Evolutionary conservation across 2,113 vertebrate species (phyloP), one percentile per base, ranked within the genome.

Genomic region (Nestor notabilis): DNA sequence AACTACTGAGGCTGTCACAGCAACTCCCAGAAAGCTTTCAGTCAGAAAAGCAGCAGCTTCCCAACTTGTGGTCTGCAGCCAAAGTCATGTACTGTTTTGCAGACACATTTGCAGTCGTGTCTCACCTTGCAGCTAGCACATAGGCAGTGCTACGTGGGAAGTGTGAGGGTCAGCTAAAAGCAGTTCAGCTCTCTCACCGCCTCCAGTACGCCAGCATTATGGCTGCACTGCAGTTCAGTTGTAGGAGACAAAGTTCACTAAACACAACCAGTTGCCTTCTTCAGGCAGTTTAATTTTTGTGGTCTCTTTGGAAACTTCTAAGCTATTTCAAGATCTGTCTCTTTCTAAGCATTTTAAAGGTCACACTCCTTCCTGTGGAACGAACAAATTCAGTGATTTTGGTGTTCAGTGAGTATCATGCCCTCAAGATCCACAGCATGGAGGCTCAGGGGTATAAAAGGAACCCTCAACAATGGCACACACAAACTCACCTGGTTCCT

Each of bases 401-500:
- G 33, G 29, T 78, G 71, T 29, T 75, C 24, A 14, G 21, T 2
- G 5, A n/a, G 56, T 56, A 52, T 63, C 61, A 63, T 46, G 13
- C 19, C 35, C 46, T 78, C 28, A 46, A 46, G 33, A 50, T 13
- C 41, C 35, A 60, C 69, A 89, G 35, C 9, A 8, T 2, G 2
- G 25, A 43, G 28, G 23, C 37, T 44, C 20, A 14, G 19, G 15
- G 19, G 5, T 23, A 52, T n/a, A 9, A 39, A 87, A 82, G 46
- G 74, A 60, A 21, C 29, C 50, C 56, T 23, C 56, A 82, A 10
- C 44, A 90, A 74, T 0, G 1, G 41, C 37, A 68, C 17, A 24
- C 27, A 61, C 33, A 68, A 71, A 98, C 98, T 92, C 96, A 99
- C 99, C 98, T 98, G 98, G 66, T 97, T 98, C 83, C 95, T 97